Conservation (phyloP, 2,797 vertebrate species). For the Lerista edwardsae region DNA sequence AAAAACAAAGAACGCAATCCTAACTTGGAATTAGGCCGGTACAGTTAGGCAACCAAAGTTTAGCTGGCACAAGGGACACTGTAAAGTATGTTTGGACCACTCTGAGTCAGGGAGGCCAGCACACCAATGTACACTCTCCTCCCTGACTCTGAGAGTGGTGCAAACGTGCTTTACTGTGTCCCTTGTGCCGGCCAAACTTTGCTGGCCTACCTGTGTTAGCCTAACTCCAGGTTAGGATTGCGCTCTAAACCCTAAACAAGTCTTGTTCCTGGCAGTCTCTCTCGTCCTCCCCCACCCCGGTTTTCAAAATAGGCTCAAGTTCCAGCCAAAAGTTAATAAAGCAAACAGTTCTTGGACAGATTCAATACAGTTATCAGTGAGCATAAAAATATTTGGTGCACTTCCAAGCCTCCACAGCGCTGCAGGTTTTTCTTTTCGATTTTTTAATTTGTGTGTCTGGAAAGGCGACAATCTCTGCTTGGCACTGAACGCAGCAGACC, state of each 20-base stretch:
- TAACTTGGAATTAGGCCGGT: too few relatives aligned
- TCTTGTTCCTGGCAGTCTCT: background rate
- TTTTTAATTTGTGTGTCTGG: background rate
- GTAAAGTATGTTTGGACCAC: too few relatives aligned
- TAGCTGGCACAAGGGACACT: too few relatives aligned
- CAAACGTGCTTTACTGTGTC: too few relatives aligned
- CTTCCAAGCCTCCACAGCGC: background rate
- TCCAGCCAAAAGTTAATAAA: conserved; percentile 49
- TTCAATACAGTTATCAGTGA: conserved; percentile 33
- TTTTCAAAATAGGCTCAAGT: conserved; percentile 20
- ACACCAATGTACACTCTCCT: too few relatives aligned
- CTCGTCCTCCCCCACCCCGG: background rate
- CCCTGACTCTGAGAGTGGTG: too few relatives aligned
- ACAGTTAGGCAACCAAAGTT: too few relatives aligned
- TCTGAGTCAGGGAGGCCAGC: too few relatives aligned
- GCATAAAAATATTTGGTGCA: conserved; percentile 16
- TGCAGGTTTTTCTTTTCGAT: background rate
- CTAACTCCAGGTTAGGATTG: too few relatives aligned
- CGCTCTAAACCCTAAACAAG: background rate
- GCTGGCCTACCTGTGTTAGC: too few relatives aligned
- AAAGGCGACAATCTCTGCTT: background rate
- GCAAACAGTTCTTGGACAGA: background rate
- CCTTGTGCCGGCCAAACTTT: too few relatives aligned
- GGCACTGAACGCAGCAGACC: background rate
- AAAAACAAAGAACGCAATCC: too few relatives aligned